A percentile compares a stretch with the other conserved stretches of the same genome.
phyloP scores from a whole-genome alignment of 2,113 vertebrate genomes.

The Antechinus flavipes region DNA sequence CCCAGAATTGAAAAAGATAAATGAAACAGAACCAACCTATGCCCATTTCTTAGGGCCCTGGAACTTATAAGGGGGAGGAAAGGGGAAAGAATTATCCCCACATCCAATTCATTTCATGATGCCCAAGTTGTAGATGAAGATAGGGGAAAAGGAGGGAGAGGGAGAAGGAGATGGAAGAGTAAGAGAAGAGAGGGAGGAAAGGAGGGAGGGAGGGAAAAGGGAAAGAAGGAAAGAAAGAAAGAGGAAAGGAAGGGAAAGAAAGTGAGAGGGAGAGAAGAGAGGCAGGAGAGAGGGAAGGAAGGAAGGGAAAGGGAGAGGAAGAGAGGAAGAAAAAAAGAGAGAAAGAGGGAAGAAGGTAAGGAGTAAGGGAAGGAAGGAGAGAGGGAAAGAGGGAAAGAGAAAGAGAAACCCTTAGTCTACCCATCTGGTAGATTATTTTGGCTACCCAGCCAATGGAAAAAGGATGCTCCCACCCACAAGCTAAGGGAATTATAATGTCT shows the following conservation, averaged over 20 bases:
- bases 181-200: too few species aligned
- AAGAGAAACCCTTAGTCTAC: background rate
- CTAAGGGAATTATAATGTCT: background rate
- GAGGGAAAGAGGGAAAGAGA: background rate
- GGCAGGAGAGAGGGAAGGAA: too few species aligned
- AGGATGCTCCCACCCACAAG: background rate
- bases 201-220: too few species aligned
- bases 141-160: background rate
- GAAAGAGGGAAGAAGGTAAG: accelerated
- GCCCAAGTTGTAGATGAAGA: background rate
- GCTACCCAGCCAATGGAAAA: background rate
- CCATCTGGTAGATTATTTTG: background rate
- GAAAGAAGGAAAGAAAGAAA: too few species aligned
- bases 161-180: too few species aligned
- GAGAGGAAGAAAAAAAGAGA: too few species aligned
- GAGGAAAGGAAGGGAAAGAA: too few species aligned
- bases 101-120: background rate
- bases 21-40: background rate
- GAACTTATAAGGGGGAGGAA: background rate
- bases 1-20: background rate
- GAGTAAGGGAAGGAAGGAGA: background rate
- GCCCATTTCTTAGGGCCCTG: background rate
- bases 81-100: background rate
- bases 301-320: too few species aligned
- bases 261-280: too few species aligned